Conservation (phyloP, 1,140 invertebrate species). For the Heliconius melpomene region DNA sequence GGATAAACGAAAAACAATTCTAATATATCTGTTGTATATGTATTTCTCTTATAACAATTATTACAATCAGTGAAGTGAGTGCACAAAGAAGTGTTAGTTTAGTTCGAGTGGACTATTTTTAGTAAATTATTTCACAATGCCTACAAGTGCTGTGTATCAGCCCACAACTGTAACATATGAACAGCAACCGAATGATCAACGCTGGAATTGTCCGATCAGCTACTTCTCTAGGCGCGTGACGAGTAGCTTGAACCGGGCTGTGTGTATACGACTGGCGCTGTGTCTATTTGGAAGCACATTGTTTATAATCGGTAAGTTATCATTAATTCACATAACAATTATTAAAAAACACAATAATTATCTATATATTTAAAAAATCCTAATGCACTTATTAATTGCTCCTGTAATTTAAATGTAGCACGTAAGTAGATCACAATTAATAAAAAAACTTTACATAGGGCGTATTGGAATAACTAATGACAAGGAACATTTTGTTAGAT, state of each 20-base stretch:
- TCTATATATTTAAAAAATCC: not conserved
- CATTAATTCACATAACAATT: not conserved
- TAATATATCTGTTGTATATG: not conserved
- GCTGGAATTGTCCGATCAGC: conserved; percentile 82
- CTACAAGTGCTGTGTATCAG: conserved; percentile 86
- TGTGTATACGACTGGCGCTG: conserved; percentile 70
- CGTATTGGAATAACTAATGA: not conserved
- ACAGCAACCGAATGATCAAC: conserved; percentile 78
- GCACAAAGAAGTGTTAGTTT: conserved; percentile 37
- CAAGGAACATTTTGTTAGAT: not conserved
- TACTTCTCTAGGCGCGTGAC: conserved; percentile 82
- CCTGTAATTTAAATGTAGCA: not conserved
- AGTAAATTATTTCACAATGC: conserved; percentile 74
- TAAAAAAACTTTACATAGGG: not conserved
- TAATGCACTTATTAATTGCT: too few species aligned
- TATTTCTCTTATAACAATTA: not conserved
- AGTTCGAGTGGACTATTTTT: conserved; percentile 35
- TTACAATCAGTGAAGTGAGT: conserved; percentile 28
- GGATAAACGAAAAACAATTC: not conserved
- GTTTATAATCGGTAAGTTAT: conserved; percentile 68
- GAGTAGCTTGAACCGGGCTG: conserved; percentile 73
- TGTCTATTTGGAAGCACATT: conserved; percentile 70
- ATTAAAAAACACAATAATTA: not conserved
- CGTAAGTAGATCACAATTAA: not conserved
- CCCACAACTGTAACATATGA: conserved; percentile 87